Evolutionary conservation across 2,888 invertebrate genomes (phyloP).

Genomic region (Lottia scabra): DNA sequence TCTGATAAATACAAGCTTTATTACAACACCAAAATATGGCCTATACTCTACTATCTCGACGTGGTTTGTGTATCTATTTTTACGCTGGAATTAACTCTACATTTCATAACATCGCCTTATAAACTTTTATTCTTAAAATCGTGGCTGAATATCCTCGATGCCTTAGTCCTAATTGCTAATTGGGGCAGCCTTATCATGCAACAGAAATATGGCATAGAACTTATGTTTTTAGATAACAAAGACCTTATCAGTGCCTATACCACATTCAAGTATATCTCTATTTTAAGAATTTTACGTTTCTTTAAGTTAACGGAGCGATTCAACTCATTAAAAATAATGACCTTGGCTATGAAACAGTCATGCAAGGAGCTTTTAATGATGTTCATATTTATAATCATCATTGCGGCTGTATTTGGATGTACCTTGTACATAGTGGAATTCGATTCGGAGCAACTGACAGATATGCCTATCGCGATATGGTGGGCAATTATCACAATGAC

Average conservation of each 20-base stretch:
- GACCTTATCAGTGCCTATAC: background rate
- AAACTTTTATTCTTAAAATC: background rate
- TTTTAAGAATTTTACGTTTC: slow-evolving; percentile 20
- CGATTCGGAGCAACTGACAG: slow-evolving; percentile 35
- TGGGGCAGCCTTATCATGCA: background rate
- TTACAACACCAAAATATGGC: background rate
- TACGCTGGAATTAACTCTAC: slow-evolving; percentile 6
- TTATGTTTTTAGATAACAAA: background rate
- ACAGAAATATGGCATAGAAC: background rate
- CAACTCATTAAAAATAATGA: slow-evolving; percentile 45
- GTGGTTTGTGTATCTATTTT: slow-evolving; percentile 11
- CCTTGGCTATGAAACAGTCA: slow-evolving; percentile 51
- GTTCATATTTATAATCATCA: slow-evolving; percentile 51
- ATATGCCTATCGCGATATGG: slow-evolving; percentile 53
- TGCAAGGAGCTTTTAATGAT: slow-evolving; percentile 53
- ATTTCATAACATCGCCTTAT: slow-evolving; percentile 4
- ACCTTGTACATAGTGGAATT: slow-evolving; percentile 39
- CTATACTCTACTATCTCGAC: slow-evolving; percentile 2
- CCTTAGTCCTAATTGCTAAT: background rate
- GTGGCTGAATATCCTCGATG: background rate
- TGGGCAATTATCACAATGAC: slow-evolving; percentile 62
- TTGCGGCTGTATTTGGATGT: slow-evolving; percentile 56
- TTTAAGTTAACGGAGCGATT: slow-evolving; percentile 24
- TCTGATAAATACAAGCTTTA: slow-evolving; percentile 6
- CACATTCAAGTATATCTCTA: background rate